phyloP scores from a whole-genome alignment of 2,888 invertebrate species.

The Laothoe populi region DNA sequence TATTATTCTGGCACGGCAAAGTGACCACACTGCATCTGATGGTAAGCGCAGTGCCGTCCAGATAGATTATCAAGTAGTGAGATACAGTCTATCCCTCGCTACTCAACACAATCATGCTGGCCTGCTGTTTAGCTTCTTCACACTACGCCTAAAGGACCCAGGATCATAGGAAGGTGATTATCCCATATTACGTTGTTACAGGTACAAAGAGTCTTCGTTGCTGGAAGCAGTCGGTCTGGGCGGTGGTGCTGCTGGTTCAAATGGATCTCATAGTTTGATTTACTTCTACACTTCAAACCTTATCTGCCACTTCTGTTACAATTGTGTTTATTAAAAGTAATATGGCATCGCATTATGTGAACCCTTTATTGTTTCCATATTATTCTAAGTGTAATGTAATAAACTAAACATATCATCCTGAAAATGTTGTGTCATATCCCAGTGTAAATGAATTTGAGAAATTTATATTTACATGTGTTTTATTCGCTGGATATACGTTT shows the following conservation, averaged over 20 bases:
- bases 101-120: no score
- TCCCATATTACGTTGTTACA: constrained; percentile 62
- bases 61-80: no score
- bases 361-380: not conserved
- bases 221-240: constrained; percentile 70
- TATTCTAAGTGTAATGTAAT: constrained; percentile 33
- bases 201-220: constrained; percentile 66
- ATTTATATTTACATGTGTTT: constrained; percentile 57
- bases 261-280: constrained; percentile 66
- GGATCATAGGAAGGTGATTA: no score
- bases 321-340: no score
- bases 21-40: no score
- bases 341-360: not conserved
- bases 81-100: no score
- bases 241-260: constrained; percentile 67
- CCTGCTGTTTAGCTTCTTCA: no score
- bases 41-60: no score
- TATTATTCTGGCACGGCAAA: no score
- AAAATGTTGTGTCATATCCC: constrained; percentile 64
- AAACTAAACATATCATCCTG: constrained; percentile 71
- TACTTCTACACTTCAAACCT: not conserved
- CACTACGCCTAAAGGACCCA: no score
- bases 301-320: not conserved
- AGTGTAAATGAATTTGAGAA: constrained; percentile 54
- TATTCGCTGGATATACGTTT: constrained; percentile 15